Conservation (phyloP, 2,797 vertebrate genomes). For the Denticeps clupeoides region DNA sequence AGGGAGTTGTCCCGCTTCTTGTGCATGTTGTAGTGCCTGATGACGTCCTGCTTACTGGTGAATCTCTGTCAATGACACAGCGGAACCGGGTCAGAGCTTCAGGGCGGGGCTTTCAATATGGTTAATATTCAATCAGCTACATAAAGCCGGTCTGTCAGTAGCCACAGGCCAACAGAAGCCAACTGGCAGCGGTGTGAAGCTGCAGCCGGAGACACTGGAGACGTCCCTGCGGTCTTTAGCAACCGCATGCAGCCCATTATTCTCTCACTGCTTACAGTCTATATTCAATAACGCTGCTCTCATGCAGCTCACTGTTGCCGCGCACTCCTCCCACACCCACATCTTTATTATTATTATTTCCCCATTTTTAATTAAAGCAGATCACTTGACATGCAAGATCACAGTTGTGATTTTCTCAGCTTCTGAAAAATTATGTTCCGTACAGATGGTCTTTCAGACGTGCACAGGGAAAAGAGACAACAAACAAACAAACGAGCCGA, state of each 20-base stretch:
- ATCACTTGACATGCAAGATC: slow-evolving; percentile 68
- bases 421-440: slow-evolving; percentile 61
- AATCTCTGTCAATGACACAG: slow-evolving; percentile 79
- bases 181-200: slow-evolving; percentile 42
- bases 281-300: slow-evolving; percentile 20
- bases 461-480: slow-evolving; percentile 48
- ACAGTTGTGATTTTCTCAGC: slow-evolving; percentile 58
- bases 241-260: slow-evolving; percentile 27
- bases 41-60: slow-evolving; percentile 99
- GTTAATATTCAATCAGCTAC: no score
- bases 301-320: slow-evolving; percentile 3
- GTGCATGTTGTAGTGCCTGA: slow-evolving; percentile 99
- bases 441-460: slow-evolving; percentile 61
- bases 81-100: no score
- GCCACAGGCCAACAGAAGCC: slow-evolving; percentile 55
- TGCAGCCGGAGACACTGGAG: slow-evolving; percentile 29
- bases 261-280: slow-evolving; percentile 48
- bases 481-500: slow-evolving; percentile 60
- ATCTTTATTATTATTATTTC: slow-evolving; percentile 30
- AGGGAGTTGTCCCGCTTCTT: slow-evolving; percentile 98
- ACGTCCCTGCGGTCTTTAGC: slow-evolving; percentile 40
- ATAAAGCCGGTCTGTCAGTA: slow-evolving; percentile 58
- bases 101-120: no score
- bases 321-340: slow-evolving; percentile 5
- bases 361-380: slow-evolving; percentile 56